Conservation (phyloP, 2,113 vertebrate species). For the Phrynosoma platyrhinos region DNA sequence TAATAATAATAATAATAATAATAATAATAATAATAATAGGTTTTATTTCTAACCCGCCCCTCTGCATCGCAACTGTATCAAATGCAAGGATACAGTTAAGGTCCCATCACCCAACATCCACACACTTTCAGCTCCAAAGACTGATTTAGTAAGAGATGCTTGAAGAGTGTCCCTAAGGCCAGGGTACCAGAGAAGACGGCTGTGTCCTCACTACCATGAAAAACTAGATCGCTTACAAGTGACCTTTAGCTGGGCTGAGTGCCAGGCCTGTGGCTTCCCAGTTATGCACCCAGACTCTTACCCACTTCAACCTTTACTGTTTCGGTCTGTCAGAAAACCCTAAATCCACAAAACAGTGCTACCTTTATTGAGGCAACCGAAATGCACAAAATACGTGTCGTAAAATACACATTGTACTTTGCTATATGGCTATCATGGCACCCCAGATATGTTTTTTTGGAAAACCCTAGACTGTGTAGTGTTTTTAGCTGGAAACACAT, state of each 20-base stretch:
- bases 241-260: conserved; percentile 23
- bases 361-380: no score
- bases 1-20: no score
- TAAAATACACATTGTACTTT: no score
- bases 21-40: no score
- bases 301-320: not conserved
- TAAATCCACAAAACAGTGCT: no score
- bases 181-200: not conserved
- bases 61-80: no score
- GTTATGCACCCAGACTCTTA: not conserved
- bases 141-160: not conserved
- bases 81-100: not conserved
- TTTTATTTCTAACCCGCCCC: no score
- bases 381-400: no score
- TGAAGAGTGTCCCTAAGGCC: not conserved
- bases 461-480: not conserved
- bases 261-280: not conserved
- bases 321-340: not conserved
- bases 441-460: no score
- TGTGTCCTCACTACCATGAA: not conserved
- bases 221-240: conserved; percentile 2
- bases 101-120: not conserved
- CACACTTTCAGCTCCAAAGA: not conserved
- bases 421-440: no score
- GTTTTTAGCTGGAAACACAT: not conserved